Base-by-base conservation (phyloP, 2,797 vertebrate species). In the Myiotriccus ornatus region DNA sequence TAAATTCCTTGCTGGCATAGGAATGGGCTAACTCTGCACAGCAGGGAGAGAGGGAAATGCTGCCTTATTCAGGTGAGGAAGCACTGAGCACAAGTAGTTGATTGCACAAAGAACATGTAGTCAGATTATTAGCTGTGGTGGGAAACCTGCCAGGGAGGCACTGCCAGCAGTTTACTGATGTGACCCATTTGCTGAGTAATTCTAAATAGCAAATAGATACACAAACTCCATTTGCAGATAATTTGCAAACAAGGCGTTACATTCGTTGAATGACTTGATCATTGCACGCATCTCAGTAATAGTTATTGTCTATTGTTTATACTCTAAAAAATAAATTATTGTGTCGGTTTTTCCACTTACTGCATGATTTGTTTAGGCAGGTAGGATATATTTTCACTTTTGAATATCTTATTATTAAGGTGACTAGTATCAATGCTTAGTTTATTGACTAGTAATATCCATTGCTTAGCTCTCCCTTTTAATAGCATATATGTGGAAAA, bases 111-210 rank as follows among this genome's bases (percentile, higher is more conserved):
- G 87, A 80, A 62, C 34, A 2, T 9, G 16, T 20, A 70, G 73
- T 71, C 64, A 53, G 68, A 93, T 62, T 35, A 63, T 46, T 17
- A 53, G 65, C 5, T 70, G 67, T 60, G 52, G 44, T 63, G 47
- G 43, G 79, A 70, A 76, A 34, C 23, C 39, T 88, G 59, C 62
- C 59, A 27, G 69, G 3, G 1, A 79, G 89, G 34, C 57, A 30
- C 39, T 73, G 87, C 76, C 70, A 82, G 91, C 22, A 19, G 56
- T 86, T 90, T 87, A 49, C 83, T 95, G 87, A 70, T 75, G 27
- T n/a, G 41, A 93, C 52, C 46, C 59, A 11, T 94, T 94, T 93
- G 60, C 74, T 84, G 70, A 77, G n/a, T 82, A 90, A 91, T 79
- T 84, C 89, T 70, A n/a, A 93, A 56, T 10, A 88, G 53, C 63